These are phyloP conservation scores for Drosophila ironensis DNA, from an alignment of 1,140 invertebrate species.

Conservation along the genomic window DNA sequence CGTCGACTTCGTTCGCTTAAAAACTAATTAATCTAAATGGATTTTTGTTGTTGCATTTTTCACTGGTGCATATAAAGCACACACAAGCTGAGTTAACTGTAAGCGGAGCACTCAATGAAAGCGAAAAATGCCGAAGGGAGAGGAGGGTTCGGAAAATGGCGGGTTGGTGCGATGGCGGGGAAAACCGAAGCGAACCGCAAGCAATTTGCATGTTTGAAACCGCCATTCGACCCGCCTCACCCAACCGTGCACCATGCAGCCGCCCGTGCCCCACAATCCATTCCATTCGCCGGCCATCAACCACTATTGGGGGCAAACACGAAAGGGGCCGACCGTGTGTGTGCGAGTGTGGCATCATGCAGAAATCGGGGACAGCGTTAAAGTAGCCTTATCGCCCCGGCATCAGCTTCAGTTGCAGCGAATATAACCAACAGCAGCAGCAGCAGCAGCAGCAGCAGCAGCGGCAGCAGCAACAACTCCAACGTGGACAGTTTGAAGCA, in stretches of 20 bases:
- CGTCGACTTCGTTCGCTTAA: constrained; percentile 54
- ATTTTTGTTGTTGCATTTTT: constrained; percentile 74
- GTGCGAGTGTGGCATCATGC: constrained; percentile 64
- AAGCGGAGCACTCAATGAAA: constrained; percentile 75
- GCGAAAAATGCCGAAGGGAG: constrained; percentile 51
- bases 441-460: not conserved
- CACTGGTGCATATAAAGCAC: constrained; percentile 48
- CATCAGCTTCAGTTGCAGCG: constrained; percentile 39
- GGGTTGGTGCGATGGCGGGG: constrained; percentile 1
- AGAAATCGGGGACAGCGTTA: constrained; percentile 77
- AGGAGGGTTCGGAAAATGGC: not conserved
- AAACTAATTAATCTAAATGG: constrained; percentile 81
- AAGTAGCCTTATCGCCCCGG: constrained; percentile 72
- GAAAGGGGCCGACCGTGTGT: constrained; percentile 70
- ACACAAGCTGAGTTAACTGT: constrained; percentile 64
- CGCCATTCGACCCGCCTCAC: constrained; percentile 35
- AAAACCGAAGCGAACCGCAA: constrained; percentile 75
- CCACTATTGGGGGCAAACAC: constrained; percentile 68
- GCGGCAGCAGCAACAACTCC: constrained; percentile 14
- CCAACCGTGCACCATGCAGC: constrained; percentile 15
- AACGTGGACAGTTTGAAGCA: constrained; percentile 77
- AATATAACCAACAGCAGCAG: constrained; percentile 11
- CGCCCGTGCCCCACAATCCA: constrained; percentile 5
- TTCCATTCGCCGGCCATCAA: constrained; percentile 6
- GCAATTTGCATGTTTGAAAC: constrained; percentile 80